Evolutionary conservation across 2,888 invertebrate genomes (phyloP).

Genomic region (Liodrosophila aerea): DNA sequence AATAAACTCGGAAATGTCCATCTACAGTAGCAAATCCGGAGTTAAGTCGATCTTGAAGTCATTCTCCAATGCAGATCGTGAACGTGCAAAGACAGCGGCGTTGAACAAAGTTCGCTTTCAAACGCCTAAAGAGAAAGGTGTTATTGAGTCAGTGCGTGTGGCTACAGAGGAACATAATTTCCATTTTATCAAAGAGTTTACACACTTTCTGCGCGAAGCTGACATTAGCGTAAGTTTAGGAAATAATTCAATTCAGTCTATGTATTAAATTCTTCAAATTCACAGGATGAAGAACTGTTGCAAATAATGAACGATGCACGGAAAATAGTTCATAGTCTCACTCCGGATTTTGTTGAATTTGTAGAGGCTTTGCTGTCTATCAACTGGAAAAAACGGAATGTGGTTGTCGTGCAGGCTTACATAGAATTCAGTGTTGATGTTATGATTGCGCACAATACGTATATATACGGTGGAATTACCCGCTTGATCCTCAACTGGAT

Average conservation of each 20-base stretch:
- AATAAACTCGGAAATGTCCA: slow-evolving; percentile 66
- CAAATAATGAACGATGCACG: slow-evolving; percentile 84
- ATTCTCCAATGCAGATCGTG: slow-evolving; percentile 74
- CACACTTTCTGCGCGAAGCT: slow-evolving; percentile 67
- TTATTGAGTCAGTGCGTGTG: slow-evolving; percentile 66
- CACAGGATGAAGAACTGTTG: slow-evolving; percentile 85
- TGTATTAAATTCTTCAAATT: not conserved
- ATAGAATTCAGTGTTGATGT: slow-evolving; percentile 87
- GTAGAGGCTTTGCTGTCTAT: slow-evolving; percentile 85
- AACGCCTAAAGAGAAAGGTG: slow-evolving; percentile 72
- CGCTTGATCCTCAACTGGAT: slow-evolving; percentile 86
- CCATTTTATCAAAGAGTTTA: slow-evolving; percentile 71
- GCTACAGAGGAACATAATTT: slow-evolving; percentile 68
- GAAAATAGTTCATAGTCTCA: slow-evolving; percentile 85
- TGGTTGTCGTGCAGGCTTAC: slow-evolving; percentile 83
- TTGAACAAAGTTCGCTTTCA: slow-evolving; percentile 80
- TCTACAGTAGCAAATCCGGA: slow-evolving; percentile 75
- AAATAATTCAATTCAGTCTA: not conserved
- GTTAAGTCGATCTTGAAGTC: slow-evolving; percentile 79
- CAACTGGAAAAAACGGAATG: slow-evolving; percentile 84
- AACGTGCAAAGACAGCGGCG: slow-evolving; percentile 74
- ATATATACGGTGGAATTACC: slow-evolving; percentile 85
- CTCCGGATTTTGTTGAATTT: slow-evolving; percentile 84
- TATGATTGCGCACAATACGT: slow-evolving; percentile 87
- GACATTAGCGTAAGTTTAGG: slow-evolving; percentile 67